Evolutionary conservation across 1,140 invertebrate genomes (phyloP).

Genomic region (Thaumetopoea pityocampa): DNA sequence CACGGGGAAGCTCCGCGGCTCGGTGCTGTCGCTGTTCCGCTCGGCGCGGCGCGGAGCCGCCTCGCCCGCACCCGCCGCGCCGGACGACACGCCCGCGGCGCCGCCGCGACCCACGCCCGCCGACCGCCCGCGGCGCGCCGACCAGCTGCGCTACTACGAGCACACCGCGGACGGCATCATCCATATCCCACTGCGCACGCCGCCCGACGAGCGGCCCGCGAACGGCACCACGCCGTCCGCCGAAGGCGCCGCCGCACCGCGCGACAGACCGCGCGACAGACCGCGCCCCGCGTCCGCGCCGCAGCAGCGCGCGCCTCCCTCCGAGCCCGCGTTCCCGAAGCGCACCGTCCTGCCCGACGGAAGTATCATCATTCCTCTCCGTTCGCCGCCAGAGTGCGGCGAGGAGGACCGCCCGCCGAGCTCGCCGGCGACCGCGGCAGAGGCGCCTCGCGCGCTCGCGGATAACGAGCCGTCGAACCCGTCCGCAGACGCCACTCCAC

Average conservation of each 20-base stretch:
- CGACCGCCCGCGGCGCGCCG: slow-evolving; percentile 24
- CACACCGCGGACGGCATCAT: slow-evolving; percentile 78
- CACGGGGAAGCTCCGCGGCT: slow-evolving; percentile 77
- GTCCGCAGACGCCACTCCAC: too few species aligned
- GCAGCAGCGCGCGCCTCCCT: slow-evolving; percentile 25
- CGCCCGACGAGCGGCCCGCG: slow-evolving; percentile 75
- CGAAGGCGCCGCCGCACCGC: slow-evolving; percentile 16
- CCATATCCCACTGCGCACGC: slow-evolving; percentile 80
- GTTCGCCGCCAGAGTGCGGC: slow-evolving; percentile 68
- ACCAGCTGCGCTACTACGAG: slow-evolving; percentile 77
- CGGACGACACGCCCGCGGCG: slow-evolving; percentile 45
- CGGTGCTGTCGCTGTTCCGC: slow-evolving; percentile 80
- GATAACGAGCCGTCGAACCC: too few species aligned
- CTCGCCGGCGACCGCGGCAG: slow-evolving; percentile 2
- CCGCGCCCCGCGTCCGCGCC: slow-evolving; percentile 49
- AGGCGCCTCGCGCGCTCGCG: neutral
- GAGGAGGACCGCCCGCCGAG: slow-evolving; percentile 10
- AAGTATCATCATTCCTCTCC: slow-evolving; percentile 74
- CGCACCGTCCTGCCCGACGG: slow-evolving; percentile 67
- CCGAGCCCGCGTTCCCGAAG: slow-evolving; percentile 26
- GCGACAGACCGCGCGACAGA: too few species aligned
- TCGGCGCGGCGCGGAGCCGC: slow-evolving; percentile 62
- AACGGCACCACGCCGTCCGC: slow-evolving; percentile 13
- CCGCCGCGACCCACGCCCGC: slow-evolving; percentile 29
- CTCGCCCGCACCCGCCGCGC: slow-evolving; percentile 46